Conservation (phyloP, 2,888 invertebrate species). For the Synanthedon tipuliformis region DNA sequence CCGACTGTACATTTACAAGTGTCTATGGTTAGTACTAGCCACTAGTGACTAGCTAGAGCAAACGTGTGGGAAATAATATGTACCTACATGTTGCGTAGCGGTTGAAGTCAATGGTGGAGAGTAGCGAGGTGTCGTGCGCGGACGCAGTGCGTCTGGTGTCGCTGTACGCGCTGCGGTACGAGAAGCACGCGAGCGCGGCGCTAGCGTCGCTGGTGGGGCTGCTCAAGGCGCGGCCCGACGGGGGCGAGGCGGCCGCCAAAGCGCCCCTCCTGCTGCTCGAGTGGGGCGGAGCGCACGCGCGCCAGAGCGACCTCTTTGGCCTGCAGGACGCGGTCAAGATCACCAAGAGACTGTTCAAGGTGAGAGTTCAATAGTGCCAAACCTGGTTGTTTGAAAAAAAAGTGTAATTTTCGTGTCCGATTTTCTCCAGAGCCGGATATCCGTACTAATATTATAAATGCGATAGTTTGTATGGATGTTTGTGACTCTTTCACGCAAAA, state of each 20-base stretch:
- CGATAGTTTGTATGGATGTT: no score
- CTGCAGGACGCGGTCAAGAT: conserved; percentile 88
- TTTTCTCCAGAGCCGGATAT: no score
- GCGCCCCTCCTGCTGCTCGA: conserved; percentile 78
- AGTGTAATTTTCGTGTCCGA: no score
- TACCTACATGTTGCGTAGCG: conserved; percentile 41
- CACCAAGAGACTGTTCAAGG: conserved; percentile 90
- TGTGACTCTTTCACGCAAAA: no score
- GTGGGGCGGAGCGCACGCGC: conserved; percentile 85
- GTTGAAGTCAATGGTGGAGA: conserved; percentile 81
- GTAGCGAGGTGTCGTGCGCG: conserved; percentile 65
- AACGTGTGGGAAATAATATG: no score
- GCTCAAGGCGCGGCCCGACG: conserved; percentile 75
- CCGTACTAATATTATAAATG: no score
- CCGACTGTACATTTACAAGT: no score
- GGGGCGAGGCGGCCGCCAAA: conserved; percentile 73
- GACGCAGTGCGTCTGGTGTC: conserved; percentile 92
- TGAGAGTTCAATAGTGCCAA: no score
- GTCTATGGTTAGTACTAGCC: no score
- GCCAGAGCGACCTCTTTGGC: conserved; percentile 87
- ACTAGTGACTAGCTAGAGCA: no score
- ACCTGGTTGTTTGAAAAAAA: no score
- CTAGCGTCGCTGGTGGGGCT: conserved; percentile 80
- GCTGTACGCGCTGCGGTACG: conserved; percentile 93
- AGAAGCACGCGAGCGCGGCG: conserved; percentile 84